A percentile compares a stretch with the other conserved stretches of the same genome.
phyloP scores from a whole-genome alignment of 2,888 invertebrate species.

The Caenorhabditis becei region DNA sequence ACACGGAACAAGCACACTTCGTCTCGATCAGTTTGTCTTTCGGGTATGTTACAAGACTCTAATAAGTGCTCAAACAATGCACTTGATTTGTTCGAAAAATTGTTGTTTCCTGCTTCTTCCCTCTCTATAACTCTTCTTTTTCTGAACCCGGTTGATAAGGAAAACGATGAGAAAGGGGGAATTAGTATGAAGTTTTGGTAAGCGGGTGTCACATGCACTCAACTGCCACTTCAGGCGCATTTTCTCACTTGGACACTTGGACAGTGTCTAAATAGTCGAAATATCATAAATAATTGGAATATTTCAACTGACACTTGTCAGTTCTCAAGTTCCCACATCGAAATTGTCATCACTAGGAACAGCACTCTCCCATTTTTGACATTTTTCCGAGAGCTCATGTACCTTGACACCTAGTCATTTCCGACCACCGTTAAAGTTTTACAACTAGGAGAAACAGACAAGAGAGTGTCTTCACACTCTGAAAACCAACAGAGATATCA shows the following conservation, averaged over 20 bases:
- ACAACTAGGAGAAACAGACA: conserved; percentile 6
- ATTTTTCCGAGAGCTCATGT: conserved; percentile 17
- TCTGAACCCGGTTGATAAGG: conserved; percentile 6
- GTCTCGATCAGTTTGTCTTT: conserved; percentile 9
- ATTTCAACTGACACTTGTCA: no score
- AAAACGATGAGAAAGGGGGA: background rate
- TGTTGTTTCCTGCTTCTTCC: conserved; percentile 21
- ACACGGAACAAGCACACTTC: background rate
- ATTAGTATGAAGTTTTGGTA: background rate
- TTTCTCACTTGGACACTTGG: no score
- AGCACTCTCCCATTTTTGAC: conserved; percentile 12
- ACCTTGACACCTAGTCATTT: background rate
- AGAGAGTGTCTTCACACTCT: no score
- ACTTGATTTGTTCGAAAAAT: conserved; percentile 32
- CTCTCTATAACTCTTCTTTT: conserved; percentile 8
- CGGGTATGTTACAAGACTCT: conserved; percentile 11
- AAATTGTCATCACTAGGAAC: background rate
- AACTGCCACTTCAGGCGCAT: background rate
- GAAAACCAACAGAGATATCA: background rate
- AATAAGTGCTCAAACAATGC: conserved; percentile 33
- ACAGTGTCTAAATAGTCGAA: no score
- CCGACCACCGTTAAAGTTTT: conserved; percentile 39
- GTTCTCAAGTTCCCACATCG: background rate
- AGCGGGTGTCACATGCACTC: conserved; percentile 9
- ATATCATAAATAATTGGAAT: no score